These are phyloP conservation scores for Scarus forsteni DNA, from an alignment of 2,797 vertebrate genomes.

Conservation along the genomic window DNA sequence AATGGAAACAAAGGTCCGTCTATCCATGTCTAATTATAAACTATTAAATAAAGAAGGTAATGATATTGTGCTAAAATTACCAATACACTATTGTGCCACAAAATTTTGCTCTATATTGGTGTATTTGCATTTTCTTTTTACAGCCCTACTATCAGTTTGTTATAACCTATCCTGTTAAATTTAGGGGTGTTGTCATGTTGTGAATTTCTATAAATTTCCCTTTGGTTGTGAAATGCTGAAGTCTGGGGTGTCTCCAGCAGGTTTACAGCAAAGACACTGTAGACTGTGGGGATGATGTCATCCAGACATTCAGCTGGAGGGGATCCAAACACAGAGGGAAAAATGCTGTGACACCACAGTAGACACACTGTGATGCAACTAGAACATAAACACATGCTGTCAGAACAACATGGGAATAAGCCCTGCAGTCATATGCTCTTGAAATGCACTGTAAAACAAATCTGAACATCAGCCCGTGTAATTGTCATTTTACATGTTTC, in stretches of 20 bases:
- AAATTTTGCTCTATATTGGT: too few relatives aligned
- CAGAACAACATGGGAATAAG: neutral
- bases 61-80: too few relatives aligned
- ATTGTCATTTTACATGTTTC: neutral
- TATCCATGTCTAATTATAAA: too few relatives aligned
- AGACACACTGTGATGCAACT: neutral
- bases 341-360: constrained; percentile 8
- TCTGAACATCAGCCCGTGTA: neutral
- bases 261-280: neutral
- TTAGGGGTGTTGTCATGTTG: too few relatives aligned
- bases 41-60: too few relatives aligned
- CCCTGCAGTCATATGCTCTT: neutral
- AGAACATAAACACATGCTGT: neutral
- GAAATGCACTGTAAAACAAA: neutral
- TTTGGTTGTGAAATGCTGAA: too few relatives aligned
- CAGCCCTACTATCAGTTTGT: too few relatives aligned
- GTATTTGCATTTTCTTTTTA: too few relatives aligned
- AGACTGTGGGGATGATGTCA: neutral
- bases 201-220: neutral
- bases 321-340: neutral
- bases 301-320: constrained; percentile 8
- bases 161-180: too few relatives aligned
- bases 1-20: too few relatives aligned
- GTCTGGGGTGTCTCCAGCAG: neutral
- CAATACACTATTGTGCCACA: too few relatives aligned